Conservation (phyloP, 2,797 vertebrate species). For the Heterohyrax brucei region DNA sequence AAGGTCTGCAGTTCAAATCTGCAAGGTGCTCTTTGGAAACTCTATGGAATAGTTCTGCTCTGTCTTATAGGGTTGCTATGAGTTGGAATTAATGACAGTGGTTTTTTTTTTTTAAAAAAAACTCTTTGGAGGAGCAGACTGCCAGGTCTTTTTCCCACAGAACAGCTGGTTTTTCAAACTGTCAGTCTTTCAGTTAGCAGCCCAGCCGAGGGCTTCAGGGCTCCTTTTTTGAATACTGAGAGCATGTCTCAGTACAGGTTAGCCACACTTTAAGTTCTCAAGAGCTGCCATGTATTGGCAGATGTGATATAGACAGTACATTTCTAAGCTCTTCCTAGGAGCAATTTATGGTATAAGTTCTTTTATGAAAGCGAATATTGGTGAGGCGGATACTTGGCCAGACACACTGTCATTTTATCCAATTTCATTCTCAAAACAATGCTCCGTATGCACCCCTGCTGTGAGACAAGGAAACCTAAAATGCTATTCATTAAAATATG, state of each 20-base stretch:
- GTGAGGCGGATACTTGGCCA: neutral
- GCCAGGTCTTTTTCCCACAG: too few species aligned
- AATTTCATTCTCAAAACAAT: slow-evolving; percentile 22
- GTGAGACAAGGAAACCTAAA: slow-evolving; percentile 18
- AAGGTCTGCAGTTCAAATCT: too few species aligned
- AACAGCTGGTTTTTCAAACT: too few species aligned
- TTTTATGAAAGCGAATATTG: neutral
- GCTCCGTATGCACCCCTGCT: neutral
- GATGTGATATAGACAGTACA: neutral
- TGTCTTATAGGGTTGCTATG: too few species aligned
- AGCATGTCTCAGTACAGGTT: neutral
- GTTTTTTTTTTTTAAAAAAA: too few species aligned
- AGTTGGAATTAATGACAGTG: too few species aligned
- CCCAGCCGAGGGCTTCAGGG: too few species aligned
- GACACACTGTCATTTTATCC: neutral
- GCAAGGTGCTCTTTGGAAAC: too few species aligned
- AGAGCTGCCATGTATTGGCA: neutral
- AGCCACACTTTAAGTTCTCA: neutral
- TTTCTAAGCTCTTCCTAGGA: neutral
- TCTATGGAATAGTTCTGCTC: too few species aligned
- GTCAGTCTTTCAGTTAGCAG: too few species aligned
- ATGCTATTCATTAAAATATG: neutral
- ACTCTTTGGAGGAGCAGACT: too few species aligned
- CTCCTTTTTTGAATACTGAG: neutral
- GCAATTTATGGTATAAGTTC: neutral